A percentile compares a stretch with the other conserved stretches of the same genome.
Conservation (phyloP, 2,888 invertebrate species). For the Dusona sp. region DNA sequence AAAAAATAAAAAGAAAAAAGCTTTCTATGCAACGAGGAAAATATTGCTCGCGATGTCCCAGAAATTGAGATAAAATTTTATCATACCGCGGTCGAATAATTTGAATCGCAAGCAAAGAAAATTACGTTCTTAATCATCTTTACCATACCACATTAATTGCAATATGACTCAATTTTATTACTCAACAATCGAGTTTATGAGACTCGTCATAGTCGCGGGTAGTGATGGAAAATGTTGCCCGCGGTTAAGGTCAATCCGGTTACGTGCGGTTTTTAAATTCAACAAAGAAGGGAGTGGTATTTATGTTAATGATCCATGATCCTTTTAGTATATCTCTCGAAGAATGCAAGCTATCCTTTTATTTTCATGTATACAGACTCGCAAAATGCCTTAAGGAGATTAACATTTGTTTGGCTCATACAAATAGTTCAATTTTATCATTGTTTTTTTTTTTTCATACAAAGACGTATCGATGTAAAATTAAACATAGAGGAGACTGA, state of each 20-base stretch:
- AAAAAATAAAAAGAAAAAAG: not conserved
- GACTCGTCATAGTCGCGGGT: constrained; percentile 38
- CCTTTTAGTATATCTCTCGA: constrained; percentile 12
- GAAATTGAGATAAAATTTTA: constrained; percentile 31
- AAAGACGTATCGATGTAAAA: not conserved
- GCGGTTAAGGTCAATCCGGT: constrained; percentile 56
- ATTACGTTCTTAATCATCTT: constrained; percentile 22
- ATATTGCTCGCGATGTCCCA: constrained; percentile 27
- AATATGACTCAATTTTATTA: constrained; percentile 49
- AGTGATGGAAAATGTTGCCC: constrained; percentile 25
- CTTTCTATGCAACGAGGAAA: constrained; percentile 18
- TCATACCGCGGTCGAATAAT: constrained; percentile 2
- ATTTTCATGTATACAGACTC: not conserved
- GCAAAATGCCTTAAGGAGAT: constrained; percentile 4
- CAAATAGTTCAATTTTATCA: not conserved
- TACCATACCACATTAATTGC: constrained; percentile 35
- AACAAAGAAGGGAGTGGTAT: constrained; percentile 46
- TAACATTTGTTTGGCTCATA: not conserved
- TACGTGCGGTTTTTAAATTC: constrained; percentile 27
- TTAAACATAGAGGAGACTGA: not conserved
- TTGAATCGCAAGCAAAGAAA: constrained; percentile 5
- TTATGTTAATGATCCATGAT: constrained; percentile 16
- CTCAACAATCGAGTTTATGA: constrained; percentile 52
- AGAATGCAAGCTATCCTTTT: not conserved
- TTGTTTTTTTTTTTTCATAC: not conserved